Percentiles rank a stretch among this genome's conserved stretches.
Evolutionary conservation across 2,113 vertebrate species (phyloP).

Genomic region (Miniopterus natalensis): DNA sequence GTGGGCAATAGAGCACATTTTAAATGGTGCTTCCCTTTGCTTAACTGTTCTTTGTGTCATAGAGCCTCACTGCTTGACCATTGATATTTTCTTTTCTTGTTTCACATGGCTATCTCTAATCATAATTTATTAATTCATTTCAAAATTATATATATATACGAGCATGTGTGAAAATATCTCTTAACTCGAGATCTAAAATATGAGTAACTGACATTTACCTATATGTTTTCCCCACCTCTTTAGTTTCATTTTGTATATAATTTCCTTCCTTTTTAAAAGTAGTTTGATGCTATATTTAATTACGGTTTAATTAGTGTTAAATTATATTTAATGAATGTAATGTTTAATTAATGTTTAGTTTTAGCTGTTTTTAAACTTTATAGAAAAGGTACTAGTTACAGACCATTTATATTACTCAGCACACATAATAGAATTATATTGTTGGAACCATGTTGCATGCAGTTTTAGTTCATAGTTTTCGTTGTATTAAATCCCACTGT

Average conservation of each 20-base stretch:
- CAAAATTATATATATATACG: neutral
- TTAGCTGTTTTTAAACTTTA: conserved; percentile 24
- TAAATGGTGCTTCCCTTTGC: neutral
- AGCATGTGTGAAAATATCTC: neutral
- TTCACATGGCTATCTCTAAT: neutral
- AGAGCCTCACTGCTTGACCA: neutral
- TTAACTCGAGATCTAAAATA: conserved; percentile 13
- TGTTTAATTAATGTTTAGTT: neutral
- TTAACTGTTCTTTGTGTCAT: neutral
- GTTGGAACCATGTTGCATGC: neutral
- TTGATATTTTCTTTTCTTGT: neutral
- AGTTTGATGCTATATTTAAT: neutral
- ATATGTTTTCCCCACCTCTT: neutral
- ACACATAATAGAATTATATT: neutral
- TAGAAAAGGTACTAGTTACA: neutral
- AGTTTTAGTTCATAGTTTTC: neutral
- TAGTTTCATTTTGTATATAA: conserved; percentile 4
- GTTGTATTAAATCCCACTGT: neutral
- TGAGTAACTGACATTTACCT: neutral
- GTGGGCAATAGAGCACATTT: neutral
- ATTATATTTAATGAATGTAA: conserved; percentile 19
- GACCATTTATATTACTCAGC: neutral
- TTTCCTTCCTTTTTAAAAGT: neutral
- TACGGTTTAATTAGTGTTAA: neutral
- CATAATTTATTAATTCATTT: conserved; percentile 25